Base-by-base conservation (phyloP, 2,113 vertebrate genomes). In the Oenanthe oenanthe region DNA sequence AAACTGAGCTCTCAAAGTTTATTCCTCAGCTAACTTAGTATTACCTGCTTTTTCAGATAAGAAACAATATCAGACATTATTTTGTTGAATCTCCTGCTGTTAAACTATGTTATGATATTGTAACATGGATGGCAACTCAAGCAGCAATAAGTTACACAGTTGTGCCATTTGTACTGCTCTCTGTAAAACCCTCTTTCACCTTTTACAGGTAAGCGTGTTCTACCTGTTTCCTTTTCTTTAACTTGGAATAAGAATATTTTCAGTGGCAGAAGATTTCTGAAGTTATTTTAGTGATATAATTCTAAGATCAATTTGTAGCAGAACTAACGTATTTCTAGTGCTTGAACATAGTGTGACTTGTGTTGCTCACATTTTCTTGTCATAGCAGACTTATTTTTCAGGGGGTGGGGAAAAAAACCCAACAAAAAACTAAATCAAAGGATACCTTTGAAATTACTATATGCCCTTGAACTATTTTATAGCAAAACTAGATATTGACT, bases 61-160 rank as follows among this genome's bases (percentile, higher is more conserved):
- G 99, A 94, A 99, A 98, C 96, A 99, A 99, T 93, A 95, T 99
- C 90, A 98, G 99, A 91, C 99, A 98, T 42, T 96, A 99, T 97
- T 99, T 99, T 96, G 56, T 98, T 79, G 93, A 95, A 43, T 98
- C 98, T 38, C 97, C 98, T 58, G 94, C 94, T 17, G 98, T 98
- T 91, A 99, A 99, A 91, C 74, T 98, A 32, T 94, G 99, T 88
- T 99, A 99, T 26, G 99, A 99, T 77, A 88, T 99, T 60, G 73
- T 99, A 89, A 99, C 99, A 3, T 99, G 99, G 99, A 96, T 96
- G 17, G 96, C 97, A 74, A 99, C 99, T 62, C 99, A 99, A 97
- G 85, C 99, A 40, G 99, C 99, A 95, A 98, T 99, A 79, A 99
- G 99, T 96, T 99, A 99, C 96, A 99, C 99, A 17, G 99, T 99